These are phyloP conservation scores for Oophaga pumilio DNA, from an alignment of 2,113 vertebrate genomes.

Conservation along the genomic window DNA sequence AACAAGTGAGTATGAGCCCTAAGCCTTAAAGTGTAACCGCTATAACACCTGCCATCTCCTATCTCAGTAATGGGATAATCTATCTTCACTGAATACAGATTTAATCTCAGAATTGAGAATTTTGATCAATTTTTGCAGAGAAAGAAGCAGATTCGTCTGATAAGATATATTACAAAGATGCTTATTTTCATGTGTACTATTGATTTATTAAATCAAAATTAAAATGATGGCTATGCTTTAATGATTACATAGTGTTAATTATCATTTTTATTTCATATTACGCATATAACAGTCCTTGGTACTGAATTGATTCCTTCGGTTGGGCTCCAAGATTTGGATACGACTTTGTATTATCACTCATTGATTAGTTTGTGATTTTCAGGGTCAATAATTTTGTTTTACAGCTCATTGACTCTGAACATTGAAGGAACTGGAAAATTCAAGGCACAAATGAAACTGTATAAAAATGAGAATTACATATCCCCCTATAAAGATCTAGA, in stretches of 20 bases:
- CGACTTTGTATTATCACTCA: neutral
- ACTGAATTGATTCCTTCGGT: neutral
- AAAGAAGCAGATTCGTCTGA: too few species aligned
- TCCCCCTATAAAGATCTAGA: slow-evolving; percentile 59
- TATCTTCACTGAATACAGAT: too few species aligned
- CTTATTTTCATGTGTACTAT: too few species aligned
- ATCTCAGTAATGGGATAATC: too few species aligned
- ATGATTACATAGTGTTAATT: neutral
- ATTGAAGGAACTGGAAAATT: slow-evolving; percentile 61
- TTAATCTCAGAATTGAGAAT: too few species aligned
- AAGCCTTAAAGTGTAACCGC: too few species aligned
- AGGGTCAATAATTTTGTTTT: neutral
- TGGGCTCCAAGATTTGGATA: neutral
- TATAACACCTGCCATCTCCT: too few species aligned
- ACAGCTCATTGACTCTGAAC: slow-evolving; percentile 61
- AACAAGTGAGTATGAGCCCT: too few species aligned
- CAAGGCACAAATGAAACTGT: slow-evolving; percentile 61
- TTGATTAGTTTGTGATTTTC: neutral
- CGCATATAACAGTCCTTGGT: neutral
- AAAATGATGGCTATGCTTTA: neutral
- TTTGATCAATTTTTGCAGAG: too few species aligned
- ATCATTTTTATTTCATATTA: neutral
- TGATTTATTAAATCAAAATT: too few species aligned
- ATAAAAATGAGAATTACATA: slow-evolving; percentile 60
- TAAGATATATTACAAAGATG: too few species aligned